Base-by-base conservation (phyloP, 2,113 vertebrate species). In the Zosterops hypoxanthus region DNA sequence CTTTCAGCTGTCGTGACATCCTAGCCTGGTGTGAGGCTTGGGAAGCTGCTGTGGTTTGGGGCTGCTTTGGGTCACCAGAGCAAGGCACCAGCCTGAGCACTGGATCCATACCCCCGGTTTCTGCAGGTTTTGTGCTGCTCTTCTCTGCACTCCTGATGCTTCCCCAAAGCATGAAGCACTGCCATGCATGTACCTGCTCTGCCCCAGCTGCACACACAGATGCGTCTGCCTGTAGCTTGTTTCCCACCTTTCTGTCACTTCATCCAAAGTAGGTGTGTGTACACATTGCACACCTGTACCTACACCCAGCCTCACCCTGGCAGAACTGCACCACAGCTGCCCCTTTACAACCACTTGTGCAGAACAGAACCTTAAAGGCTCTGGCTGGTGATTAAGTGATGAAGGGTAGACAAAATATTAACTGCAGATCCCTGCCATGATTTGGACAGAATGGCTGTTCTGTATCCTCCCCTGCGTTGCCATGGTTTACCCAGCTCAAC, bases 21-120 rank as follows among this genome's bases (percentile, higher is more conserved):
- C 42, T 42, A 36, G 20, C 25, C 29, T 24, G 29, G 4, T 1
- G 1, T 23, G 56, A 76, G 46, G 33, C 26, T 31, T 21, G 34
- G 44, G 75, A 60, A 85, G 63, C 57, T 88, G 60, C 69, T 69
- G 33, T 33, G 33, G 2, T 71, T 68, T 79, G 17, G 44, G 14
- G 55, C 4, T 71, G 34, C 56, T 87, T 31, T 50, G 56, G 11
- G 39, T 71, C 26, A 15, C 29, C 0, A 9, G 53, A 23, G 16
- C 21, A 44, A 53, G 36, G 14, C 1, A 2, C 15, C 24, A 25
- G 23, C 17, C 52, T 47, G 47, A 17, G 70, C 39, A 5, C 34
- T 63, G 1, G 4, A 3, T 8, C 10, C 20, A 39, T 12, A 2
- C 11, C 10, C 21, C 3, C 1, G 0, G 0, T 52, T 60, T 56